Percentiles rank a stretch among this genome's conserved stretches.
Conservation (phyloP, 2,113 vertebrate species). For the Murina feae region DNA sequence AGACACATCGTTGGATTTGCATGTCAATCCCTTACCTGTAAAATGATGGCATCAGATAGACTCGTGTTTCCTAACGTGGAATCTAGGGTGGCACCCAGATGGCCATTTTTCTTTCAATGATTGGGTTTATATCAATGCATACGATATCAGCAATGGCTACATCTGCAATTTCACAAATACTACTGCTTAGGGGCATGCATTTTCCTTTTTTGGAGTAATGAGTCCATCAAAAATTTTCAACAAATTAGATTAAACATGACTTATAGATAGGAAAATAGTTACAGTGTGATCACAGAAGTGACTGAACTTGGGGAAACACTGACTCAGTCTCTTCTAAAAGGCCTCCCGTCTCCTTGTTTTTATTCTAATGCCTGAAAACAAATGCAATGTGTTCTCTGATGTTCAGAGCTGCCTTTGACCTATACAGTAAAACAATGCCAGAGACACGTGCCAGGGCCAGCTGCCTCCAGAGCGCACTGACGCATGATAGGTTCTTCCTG, state of each 20-base stretch:
- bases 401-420: neutral
- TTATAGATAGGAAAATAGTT: neutral
- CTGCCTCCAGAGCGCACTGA: neutral
- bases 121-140: neutral
- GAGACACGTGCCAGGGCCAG: neutral
- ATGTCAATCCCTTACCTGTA: neutral
- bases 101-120: neutral
- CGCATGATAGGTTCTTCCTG: neutral
- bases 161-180: neutral
- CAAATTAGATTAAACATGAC: neutral
- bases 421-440: neutral
- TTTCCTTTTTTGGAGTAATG: neutral
- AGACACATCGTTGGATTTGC: neutral
- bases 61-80: neutral
- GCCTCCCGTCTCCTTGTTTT: neutral
- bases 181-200: neutral
- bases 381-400: neutral
- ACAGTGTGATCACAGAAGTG: neutral
- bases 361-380: neutral
- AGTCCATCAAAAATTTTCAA: neutral
- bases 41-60: neutral
- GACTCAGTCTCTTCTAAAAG: neutral
- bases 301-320: neutral
- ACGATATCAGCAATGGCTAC: neutral
- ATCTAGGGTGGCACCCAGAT: neutral